These are phyloP conservation scores for Amphiura filiformis DNA, from an alignment of 35 echinoderm and acorn worm genomes.

Conservation along the genomic window DNA sequence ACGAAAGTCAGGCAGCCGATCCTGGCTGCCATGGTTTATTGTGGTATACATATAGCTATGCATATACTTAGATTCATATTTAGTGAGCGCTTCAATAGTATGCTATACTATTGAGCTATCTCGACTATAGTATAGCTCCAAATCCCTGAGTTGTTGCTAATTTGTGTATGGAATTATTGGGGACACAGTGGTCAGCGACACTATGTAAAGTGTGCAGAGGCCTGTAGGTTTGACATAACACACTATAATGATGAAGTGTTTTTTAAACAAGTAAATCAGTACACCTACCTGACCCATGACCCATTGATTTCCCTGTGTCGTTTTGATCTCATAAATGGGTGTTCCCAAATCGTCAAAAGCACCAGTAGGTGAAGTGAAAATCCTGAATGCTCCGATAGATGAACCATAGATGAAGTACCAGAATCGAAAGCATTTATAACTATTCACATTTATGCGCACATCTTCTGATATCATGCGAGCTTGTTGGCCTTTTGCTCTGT, in stretches of 20 bases:
- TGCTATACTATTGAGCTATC: too few relatives aligned
- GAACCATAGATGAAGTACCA: conserved; percentile 94
- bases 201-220: too few relatives aligned
- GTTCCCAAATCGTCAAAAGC: background rate
- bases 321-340: background rate
- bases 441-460: background rate
- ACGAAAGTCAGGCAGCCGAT: too few relatives aligned
- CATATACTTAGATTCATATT: too few relatives aligned
- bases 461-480: background rate
- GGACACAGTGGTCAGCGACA: too few relatives aligned
- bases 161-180: too few relatives aligned
- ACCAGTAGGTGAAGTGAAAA: background rate
- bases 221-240: too few relatives aligned
- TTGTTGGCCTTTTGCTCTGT: background rate
- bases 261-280: background rate
- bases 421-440: conserved; percentile 63
- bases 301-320: conserved; percentile 3
- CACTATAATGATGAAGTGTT: background rate
- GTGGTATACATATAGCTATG: too few relatives aligned
- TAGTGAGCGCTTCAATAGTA: too few relatives aligned
- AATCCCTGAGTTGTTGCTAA: too few relatives aligned
- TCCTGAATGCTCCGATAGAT: conserved; percentile 43
- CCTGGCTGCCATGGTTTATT: too few relatives aligned
- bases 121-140: too few relatives aligned
- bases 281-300: conserved; percentile 13